These are phyloP conservation scores for Cyphomyrmex costatus DNA, from an alignment of 1,140 invertebrate species.

Conservation along the genomic window DNA sequence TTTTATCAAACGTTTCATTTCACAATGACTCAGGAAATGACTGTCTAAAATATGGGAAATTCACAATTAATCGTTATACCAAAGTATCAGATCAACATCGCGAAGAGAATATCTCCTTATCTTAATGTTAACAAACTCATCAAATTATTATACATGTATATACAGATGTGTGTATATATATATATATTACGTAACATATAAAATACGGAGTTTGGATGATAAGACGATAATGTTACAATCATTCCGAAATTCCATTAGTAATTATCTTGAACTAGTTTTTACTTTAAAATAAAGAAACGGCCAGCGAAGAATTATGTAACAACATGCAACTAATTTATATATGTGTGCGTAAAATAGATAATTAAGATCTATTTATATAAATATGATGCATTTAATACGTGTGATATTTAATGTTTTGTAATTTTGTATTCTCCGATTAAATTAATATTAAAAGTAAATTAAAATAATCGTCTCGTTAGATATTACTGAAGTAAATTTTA, in stretches of 20 bases:
- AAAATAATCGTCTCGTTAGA: background rate
- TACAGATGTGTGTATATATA: too few relatives aligned
- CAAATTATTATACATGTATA: background rate
- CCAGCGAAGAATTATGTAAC: background rate
- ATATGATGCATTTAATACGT: background rate
- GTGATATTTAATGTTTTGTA: background rate
- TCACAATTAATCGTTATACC: background rate
- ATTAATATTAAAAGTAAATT: slow-evolving; percentile 10
- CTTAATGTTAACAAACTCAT: slow-evolving; percentile 9
- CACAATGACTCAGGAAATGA: slow-evolving; percentile 14
- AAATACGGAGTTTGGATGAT: slow-evolving; percentile 15
- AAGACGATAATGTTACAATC: background rate
- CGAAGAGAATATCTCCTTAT: background rate
- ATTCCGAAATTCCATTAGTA: background rate
- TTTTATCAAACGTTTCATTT: background rate
- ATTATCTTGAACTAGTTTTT: background rate
- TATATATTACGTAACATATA: slow-evolving; percentile 33
- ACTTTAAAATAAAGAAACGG: background rate
- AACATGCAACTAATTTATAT: background rate
- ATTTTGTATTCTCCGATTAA: background rate
- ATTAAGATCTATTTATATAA: background rate
- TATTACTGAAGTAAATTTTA: background rate
- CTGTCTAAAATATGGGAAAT: background rate
- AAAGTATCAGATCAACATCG: background rate
- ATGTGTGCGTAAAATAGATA: background rate